A percentile compares a stretch with the other conserved stretches of the same genome.
These are phyloP conservation scores for Strigamia transsilvanica DNA, from an alignment of 2,888 invertebrate species.

Conservation along the genomic window DNA sequence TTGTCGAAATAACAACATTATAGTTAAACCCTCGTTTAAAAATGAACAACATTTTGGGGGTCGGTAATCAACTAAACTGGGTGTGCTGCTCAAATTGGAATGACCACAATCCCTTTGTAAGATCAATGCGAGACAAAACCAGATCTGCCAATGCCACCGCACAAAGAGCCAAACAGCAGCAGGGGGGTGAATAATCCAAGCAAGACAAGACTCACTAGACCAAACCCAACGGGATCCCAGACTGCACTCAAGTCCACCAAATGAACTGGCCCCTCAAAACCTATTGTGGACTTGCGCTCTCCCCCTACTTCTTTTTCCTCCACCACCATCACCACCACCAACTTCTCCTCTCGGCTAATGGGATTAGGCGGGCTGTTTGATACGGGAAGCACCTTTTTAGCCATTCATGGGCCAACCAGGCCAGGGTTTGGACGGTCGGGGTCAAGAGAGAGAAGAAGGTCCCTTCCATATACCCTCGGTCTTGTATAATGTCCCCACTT, in stretches of 20 bases:
- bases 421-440: neutral
- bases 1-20: slow-evolving; percentile 10
- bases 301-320: slow-evolving; percentile 16
- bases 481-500: slow-evolving; percentile 45
- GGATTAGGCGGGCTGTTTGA: slow-evolving; percentile 49
- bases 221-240: slow-evolving; percentile 48
- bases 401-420: slow-evolving; percentile 34
- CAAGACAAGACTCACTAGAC: slow-evolving; percentile 48
- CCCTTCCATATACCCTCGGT: slow-evolving; percentile 20
- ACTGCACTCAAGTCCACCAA: slow-evolving; percentile 49
- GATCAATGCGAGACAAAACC: slow-evolving; percentile 45
- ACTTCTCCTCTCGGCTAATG: slow-evolving; percentile 35
- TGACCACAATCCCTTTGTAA: slow-evolving; percentile 45
- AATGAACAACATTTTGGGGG: slow-evolving; percentile 41
- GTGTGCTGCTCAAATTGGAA: slow-evolving; percentile 48
- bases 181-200: slow-evolving; percentile 49
- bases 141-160: slow-evolving; percentile 46
- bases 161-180: slow-evolving; percentile 49
- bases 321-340: slow-evolving; percentile 37
- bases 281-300: slow-evolving; percentile 37
- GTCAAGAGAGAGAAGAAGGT: slow-evolving; percentile 46
- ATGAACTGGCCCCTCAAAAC: slow-evolving; percentile 48
- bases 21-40: slow-evolving; percentile 21
- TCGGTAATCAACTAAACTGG: slow-evolving; percentile 41
- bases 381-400: slow-evolving; percentile 49